These are phyloP conservation scores for Papilio glaucus DNA, from an alignment of 1,140 invertebrate species.

Conservation along the genomic window DNA sequence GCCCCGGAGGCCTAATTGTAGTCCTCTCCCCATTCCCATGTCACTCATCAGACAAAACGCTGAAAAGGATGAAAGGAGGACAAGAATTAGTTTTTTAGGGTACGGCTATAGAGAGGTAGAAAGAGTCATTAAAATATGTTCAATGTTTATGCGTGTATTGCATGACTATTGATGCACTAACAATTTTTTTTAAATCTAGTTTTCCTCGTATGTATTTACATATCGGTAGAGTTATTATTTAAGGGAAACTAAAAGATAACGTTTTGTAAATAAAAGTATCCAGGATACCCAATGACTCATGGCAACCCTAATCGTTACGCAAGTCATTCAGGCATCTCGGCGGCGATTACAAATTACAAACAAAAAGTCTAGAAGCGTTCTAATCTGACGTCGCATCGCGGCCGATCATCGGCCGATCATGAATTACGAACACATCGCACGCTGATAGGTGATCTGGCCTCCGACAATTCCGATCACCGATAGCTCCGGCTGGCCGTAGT, in stretches of 20 bases:
- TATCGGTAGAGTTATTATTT: too few relatives aligned
- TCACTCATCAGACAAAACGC: too few relatives aligned
- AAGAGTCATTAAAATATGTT: too few relatives aligned
- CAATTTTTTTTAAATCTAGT: too few relatives aligned
- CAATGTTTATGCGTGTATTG: too few relatives aligned
- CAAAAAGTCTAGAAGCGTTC: constrained; percentile 74
- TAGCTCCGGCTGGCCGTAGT: constrained; percentile 1
- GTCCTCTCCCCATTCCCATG: too few relatives aligned
- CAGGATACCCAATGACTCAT: not conserved
- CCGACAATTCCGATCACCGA: constrained; percentile 66
- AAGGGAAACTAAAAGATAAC: not conserved
- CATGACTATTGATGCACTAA: too few relatives aligned
- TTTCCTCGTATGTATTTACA: too few relatives aligned
- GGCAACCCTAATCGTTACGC: constrained; percentile 46
- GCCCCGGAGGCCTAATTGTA: too few relatives aligned
- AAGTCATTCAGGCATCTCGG: constrained; percentile 73
- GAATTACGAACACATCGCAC: constrained; percentile 73
- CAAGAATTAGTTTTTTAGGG: too few relatives aligned
- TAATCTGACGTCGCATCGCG: constrained; percentile 79
- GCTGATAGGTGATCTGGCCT: constrained; percentile 70
- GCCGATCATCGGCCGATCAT: constrained; percentile 77
- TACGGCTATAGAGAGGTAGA: too few relatives aligned
- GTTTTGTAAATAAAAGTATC: not conserved
- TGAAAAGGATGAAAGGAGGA: too few relatives aligned
- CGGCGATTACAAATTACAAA: constrained; percentile 73